Conservation (phyloP, 2,797 vertebrate species). For the Lemur catta region DNA sequence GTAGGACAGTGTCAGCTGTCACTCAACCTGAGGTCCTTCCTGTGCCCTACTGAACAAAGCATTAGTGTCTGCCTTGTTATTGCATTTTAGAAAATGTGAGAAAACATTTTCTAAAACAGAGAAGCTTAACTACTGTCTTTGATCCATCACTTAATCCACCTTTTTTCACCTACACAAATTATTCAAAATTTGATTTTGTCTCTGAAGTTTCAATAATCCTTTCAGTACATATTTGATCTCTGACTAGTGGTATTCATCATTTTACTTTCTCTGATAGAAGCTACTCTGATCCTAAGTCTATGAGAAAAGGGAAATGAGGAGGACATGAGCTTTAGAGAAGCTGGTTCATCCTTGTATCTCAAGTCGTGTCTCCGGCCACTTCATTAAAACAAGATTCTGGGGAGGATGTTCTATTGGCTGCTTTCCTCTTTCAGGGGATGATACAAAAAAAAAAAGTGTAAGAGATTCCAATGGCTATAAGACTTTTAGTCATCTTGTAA, state of each 20-base stretch:
- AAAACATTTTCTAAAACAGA: slow-evolving; percentile 45
- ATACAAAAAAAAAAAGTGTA: background rate
- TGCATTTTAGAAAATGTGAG: background rate
- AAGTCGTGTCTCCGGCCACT: background rate
- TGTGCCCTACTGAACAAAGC: background rate
- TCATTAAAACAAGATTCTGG: background rate
- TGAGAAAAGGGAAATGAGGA: background rate
- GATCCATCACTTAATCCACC: background rate
- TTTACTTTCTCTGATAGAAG: slow-evolving; percentile 18
- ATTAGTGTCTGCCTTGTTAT: background rate
- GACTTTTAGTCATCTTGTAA: background rate
- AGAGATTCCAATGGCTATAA: background rate
- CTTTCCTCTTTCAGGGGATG: background rate
- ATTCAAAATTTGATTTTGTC: slow-evolving; percentile 63
- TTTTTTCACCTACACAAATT: slow-evolving; percentile 42
- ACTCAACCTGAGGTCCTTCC: background rate
- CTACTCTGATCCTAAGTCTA: background rate
- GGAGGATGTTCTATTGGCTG: background rate
- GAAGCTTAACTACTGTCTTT: slow-evolving; percentile 42
- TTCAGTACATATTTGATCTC: slow-evolving; percentile 40
- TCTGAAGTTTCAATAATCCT: background rate
- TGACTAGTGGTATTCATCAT: slow-evolving; percentile 31
- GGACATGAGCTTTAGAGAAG: background rate
- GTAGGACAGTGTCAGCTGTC: background rate
- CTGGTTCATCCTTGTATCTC: background rate